Evolutionary conservation across 1,140 invertebrate species (phyloP).

Genomic region (Cephus cinctus): DNA sequence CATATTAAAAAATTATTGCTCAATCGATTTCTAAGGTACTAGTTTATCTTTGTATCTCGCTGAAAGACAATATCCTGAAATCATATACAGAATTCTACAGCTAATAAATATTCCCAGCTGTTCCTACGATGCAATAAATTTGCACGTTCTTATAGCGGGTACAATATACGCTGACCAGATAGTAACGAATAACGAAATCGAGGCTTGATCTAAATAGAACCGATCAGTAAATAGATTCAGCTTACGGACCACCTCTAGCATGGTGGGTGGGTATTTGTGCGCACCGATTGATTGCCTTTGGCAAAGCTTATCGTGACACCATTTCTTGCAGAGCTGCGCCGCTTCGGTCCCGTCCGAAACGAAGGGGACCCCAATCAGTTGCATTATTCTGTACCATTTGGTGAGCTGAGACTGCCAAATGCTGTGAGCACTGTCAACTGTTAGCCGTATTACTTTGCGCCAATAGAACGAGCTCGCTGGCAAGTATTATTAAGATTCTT

Average conservation of each 20-base stretch:
- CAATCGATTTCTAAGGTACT: too few species aligned
- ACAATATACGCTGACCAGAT: background rate
- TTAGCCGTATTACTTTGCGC: too few species aligned
- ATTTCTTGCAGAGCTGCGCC: slow-evolving; percentile 31
- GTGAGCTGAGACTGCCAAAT: slow-evolving; percentile 22
- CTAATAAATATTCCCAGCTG: too few species aligned
- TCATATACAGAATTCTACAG: too few species aligned
- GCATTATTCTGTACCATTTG: slow-evolving; percentile 26
- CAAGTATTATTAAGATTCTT: slow-evolving; percentile 17
- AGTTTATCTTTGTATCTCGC: too few species aligned
- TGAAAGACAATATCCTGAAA: too few species aligned
- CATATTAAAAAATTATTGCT: too few species aligned
- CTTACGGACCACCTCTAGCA: slow-evolving; percentile 30
- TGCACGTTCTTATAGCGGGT: too few species aligned
- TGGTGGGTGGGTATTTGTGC: slow-evolving; percentile 44
- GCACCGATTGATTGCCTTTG: slow-evolving; percentile 42
- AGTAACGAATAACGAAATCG: slow-evolving; percentile 42
- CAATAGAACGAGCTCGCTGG: too few species aligned
- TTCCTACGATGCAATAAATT: too few species aligned
- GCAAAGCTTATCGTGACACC: slow-evolving; percentile 54
- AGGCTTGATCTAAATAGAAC: slow-evolving; percentile 53
- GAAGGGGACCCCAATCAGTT: slow-evolving; percentile 19
- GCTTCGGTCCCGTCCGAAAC: slow-evolving; percentile 22
- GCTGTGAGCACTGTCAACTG: slow-evolving; percentile 32
- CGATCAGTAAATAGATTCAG: slow-evolving; percentile 56